These are phyloP conservation scores for Falco rusticolus DNA, from an alignment of 2,797 vertebrate genomes.

Conservation along the genomic window DNA sequence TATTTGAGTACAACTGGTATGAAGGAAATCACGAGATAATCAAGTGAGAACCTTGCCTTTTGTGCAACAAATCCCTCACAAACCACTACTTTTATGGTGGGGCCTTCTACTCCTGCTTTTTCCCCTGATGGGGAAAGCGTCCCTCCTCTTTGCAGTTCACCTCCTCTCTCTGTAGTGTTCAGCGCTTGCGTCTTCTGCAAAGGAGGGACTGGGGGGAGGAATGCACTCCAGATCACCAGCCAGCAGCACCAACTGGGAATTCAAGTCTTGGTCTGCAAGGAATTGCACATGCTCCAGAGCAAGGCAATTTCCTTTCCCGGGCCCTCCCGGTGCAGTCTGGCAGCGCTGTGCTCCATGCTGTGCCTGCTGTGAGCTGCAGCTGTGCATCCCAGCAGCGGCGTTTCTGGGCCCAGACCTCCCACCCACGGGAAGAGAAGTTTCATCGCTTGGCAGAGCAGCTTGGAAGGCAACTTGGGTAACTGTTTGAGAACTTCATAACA, in stretches of 20 bases:
- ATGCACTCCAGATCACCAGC: rapidly evolving
- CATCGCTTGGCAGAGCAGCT: background rate
- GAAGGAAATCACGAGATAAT: slow-evolving; percentile 36
- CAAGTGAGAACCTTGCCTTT: background rate
- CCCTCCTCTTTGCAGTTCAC: background rate
- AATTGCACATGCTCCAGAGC: background rate
- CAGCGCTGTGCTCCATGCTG: background rate
- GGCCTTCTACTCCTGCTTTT: background rate
- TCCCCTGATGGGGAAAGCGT: background rate
- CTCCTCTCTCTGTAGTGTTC: rapidly evolving
- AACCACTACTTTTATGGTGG: background rate
- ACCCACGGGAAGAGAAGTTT: background rate
- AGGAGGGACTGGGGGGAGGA: background rate
- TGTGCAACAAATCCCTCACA: slow-evolving; percentile 3
- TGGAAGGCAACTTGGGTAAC: background rate
- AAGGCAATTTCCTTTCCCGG: background rate
- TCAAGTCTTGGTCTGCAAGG: background rate
- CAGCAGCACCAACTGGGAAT: background rate
- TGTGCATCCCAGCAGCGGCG: rapidly evolving
- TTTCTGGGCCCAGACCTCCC: background rate
- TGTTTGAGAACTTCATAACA: background rate
- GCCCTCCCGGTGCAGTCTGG: rapidly evolving
- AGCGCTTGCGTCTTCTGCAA: background rate
- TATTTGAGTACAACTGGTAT: background rate
- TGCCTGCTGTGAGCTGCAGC: background rate